phyloP scores from a whole-genome alignment of 2,113 vertebrate genomes.

The Paramisgurnus dabryanus region DNA sequence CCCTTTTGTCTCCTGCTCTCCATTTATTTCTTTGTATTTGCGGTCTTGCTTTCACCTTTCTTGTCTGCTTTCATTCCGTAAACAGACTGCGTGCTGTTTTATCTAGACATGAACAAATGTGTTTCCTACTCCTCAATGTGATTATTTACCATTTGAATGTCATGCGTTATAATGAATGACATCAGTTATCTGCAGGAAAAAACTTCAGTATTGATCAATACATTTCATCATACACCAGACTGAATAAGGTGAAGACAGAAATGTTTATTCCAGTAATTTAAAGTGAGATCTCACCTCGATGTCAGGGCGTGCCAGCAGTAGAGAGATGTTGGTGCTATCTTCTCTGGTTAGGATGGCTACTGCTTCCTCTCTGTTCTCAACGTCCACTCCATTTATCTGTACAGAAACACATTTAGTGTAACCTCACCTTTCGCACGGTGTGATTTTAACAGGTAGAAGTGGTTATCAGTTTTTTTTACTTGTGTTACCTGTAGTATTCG shows the following conservation, averaged over 20 bases:
- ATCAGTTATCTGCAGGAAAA: too few species aligned
- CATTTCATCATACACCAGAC: background rate
- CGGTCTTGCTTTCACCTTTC: conserved; percentile 17
- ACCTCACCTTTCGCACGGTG: background rate
- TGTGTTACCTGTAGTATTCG: conserved; percentile 70
- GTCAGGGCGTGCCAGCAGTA: conserved; percentile 83
- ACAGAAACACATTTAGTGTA: background rate
- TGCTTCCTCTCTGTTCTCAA: conserved; percentile 81
- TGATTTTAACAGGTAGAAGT: background rate
- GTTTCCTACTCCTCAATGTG: background rate
- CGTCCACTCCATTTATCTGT: conserved; percentile 85
- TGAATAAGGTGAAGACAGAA: background rate
- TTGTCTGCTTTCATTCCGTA: conserved; percentile 31
- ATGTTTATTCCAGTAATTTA: background rate
- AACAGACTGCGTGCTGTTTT: background rate
- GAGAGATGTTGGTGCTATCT: conserved; percentile 83
- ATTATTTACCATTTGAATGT: too few species aligned
- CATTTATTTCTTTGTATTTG: background rate
- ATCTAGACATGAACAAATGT: conserved; percentile 8
- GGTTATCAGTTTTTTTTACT: background rate
- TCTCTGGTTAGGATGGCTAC: conserved; percentile 83
- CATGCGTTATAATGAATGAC: too few species aligned
- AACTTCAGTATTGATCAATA: background rate
- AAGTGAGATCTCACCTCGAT: conserved; percentile 73
- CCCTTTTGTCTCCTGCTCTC: background rate